A percentile compares a stretch with the other conserved stretches of the same genome.
Conservation (phyloP, 2,113 vertebrate genomes). For the Sus scrofa region T2T-Sscrofa CM000818.6:50837001-50837500, state of each 20-base stretch:
- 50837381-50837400: not conserved
- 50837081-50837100: not conserved
- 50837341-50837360: not conserved
- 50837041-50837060: not conserved
- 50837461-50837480: not conserved
- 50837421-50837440: not conserved
- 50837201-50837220: not conserved
- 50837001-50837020: not conserved
- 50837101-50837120: constrained; percentile 33
- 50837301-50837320: not conserved
- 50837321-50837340: not conserved
- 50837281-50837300: not conserved
- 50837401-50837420: not conserved
- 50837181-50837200: not conserved
- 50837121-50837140: not conserved
- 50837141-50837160: not conserved
- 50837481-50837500: constrained; percentile 11
- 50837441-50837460: not conserved
- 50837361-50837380: not conserved
- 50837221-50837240: not conserved
- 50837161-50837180: not conserved
- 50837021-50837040: not conserved
- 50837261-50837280: not conserved
- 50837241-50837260: not conserved
- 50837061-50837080: not conserved